A percentile compares a stretch with the other conserved stretches of the same genome.
phyloP scores from a whole-genome alignment of 2,113 vertebrate genomes.

The Podarcis muralis region DNA sequence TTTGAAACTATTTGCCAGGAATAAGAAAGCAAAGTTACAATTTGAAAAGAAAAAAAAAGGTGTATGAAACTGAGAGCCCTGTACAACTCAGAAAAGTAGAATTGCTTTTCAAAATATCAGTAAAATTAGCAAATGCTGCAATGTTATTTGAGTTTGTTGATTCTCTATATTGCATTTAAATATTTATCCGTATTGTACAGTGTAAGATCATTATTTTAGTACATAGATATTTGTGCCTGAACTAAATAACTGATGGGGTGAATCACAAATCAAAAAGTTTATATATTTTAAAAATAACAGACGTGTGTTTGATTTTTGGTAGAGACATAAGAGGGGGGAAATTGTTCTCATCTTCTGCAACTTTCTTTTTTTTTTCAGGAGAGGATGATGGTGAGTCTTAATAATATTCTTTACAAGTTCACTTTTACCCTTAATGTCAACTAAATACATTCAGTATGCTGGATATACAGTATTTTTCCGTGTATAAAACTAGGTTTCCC shows the following conservation, averaged over 20 bases:
- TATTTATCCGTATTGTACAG: neutral
- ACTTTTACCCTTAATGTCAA: neutral
- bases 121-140: neutral
- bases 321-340: neutral
- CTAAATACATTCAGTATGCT: neutral
- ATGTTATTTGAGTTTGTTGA: neutral
- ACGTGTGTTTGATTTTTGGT: neutral
- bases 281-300: neutral
- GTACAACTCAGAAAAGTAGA: neutral
- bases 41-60: neutral
- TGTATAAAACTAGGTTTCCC: too few species aligned
- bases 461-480: neutral
- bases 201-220: neutral
- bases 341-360: neutral
- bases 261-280: neutral
- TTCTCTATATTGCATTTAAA: neutral
- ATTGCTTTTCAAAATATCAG: neutral
- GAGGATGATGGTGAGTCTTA: conserved; percentile 91
- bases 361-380: conserved; percentile 71
- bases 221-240: neutral
- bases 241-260: neutral
- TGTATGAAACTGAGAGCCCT: neutral
- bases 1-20: neutral
- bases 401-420: conserved; percentile 26
- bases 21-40: neutral